A percentile compares a stretch with the other conserved stretches of the same genome.
Evolutionary conservation across 2,888 invertebrate genomes (phyloP).

Genomic region (Sipha maydis): DNA sequence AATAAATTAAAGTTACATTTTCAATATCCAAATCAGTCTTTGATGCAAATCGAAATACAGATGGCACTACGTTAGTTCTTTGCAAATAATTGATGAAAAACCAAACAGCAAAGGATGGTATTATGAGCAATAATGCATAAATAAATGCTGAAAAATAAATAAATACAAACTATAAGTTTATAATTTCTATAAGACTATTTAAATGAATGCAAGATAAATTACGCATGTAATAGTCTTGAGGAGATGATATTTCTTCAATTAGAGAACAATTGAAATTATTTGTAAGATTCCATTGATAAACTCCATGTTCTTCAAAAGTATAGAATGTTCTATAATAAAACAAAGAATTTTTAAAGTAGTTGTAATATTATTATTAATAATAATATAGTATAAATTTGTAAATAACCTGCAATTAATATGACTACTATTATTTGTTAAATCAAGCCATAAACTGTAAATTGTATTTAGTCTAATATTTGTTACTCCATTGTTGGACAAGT

Average conservation of each 20-base stretch:
- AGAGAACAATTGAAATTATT: conserved; percentile 65
- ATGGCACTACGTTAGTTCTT: conserved; percentile 55
- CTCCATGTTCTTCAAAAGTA: conserved; percentile 67
- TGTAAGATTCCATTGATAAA: conserved; percentile 68
- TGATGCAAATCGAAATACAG: conserved; percentile 55
- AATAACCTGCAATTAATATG: conserved; percentile 65
- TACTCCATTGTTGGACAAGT: conserved; percentile 64
- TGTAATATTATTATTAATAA: no score
- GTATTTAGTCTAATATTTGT: conserved; percentile 66
- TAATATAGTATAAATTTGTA: conserved; percentile 23
- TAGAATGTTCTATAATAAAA: conserved; percentile 65
- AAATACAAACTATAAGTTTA: conserved; percentile 1
- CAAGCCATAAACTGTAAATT: conserved; percentile 66
- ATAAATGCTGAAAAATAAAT: conserved; percentile 50
- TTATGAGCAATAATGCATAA: conserved; percentile 55
- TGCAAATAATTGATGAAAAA: conserved; percentile 57
- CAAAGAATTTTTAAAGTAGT: background rate
- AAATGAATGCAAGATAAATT: conserved; percentile 64
- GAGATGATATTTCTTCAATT: conserved; percentile 66
- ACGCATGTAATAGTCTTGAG: conserved; percentile 67
- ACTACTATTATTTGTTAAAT: conserved; percentile 64
- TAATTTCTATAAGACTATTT: background rate
- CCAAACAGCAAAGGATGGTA: conserved; percentile 56
- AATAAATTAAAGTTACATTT: conserved; percentile 42
- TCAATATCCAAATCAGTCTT: conserved; percentile 59